Evolutionary conservation across 2,888 invertebrate genomes (phyloP).

Genomic region (Ptychoptera contaminata): DNA sequence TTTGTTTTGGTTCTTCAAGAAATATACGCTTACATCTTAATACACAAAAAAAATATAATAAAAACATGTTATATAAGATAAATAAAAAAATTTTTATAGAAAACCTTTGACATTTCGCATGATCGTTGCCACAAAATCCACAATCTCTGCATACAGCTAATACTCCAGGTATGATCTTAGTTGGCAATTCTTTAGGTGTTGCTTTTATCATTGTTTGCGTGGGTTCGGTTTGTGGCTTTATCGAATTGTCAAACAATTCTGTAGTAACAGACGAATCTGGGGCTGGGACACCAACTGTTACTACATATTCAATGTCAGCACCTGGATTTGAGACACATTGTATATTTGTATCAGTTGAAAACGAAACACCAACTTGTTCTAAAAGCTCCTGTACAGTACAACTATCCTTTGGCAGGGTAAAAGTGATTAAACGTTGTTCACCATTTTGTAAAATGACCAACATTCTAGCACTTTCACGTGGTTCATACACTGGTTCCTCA

Average conservation of each 20-base stretch:
- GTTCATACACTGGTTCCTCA: background rate
- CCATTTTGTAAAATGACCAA: constrained; percentile 59
- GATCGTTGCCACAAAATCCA: constrained; percentile 63
- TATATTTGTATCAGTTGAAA: constrained; percentile 52
- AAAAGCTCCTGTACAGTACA: constrained; percentile 69
- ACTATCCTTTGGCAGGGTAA: constrained; percentile 65
- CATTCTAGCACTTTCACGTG: constrained; percentile 57
- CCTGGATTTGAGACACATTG: constrained; percentile 58
- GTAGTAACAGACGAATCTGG: constrained; percentile 18
- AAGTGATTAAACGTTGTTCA: constrained; percentile 67
- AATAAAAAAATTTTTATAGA: constrained; percentile 5
- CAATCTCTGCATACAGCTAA: constrained; percentile 66
- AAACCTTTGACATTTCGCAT: constrained; percentile 62
- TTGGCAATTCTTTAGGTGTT: constrained; percentile 40
- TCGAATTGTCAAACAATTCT: background rate
- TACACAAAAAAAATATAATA: constrained; percentile 9
- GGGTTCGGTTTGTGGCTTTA: constrained; percentile 8
- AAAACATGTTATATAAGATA: background rate
- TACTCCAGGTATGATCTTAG: constrained; percentile 52
- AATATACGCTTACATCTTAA: constrained; percentile 51
- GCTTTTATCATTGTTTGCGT: constrained; percentile 14
- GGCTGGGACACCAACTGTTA: constrained; percentile 43
- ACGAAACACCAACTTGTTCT: constrained; percentile 58
- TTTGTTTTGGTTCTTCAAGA: constrained; percentile 51
- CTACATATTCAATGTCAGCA: constrained; percentile 64